Evolutionary conservation across 2,888 invertebrate species (phyloP), one percentile per base, ranked within the genome.

Genomic region (Tetrapedia diversipes): DNA sequence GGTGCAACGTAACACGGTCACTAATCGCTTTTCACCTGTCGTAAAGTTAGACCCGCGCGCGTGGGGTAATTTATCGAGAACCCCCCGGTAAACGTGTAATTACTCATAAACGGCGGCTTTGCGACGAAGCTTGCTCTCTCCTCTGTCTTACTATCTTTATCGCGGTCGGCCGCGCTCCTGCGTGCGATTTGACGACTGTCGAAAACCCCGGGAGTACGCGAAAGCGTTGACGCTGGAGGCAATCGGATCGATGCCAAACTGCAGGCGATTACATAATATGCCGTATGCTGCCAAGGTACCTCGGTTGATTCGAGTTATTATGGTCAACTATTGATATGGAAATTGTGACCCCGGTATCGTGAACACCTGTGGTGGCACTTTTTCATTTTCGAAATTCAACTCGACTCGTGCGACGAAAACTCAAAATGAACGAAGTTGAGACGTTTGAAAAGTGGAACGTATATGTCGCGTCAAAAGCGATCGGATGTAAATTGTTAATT

Each of bases 21-120:
- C 82, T 85, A 85, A 84, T 84, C 85, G 85, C 80, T 85, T 85
- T 82, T 81, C 85, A 82, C 82, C 77, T 81, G 81, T 82, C 81
- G 79, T 79, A 77, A 84, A 84, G 77, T 82, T 80, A 49, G 79
- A 67, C 79, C 69, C 63, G 73, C 74, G 72, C 53, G n/a, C n/a
- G n/a, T 51, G 39, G 39, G 66, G 74, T 79, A 81, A 85, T 83
- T 85, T 80, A 84, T 84, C 83, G 82, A 51, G 81, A 79, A 64
- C 60, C 70, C 60, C 70, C 69, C 74, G 53, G 82, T 77, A 70
- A 82, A 84, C 85, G 80, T 72, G 75, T 85, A 84, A 84, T 84
- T 85, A 85, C 81, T 85, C 85, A 77, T 85, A 84, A 84, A 82
- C 80, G 71, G 80, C 47, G 69, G 75, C 73, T 79, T 73, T 66